A percentile compares a stretch with the other conserved stretches of the same genome.
Conservation (phyloP, 2,888 invertebrate species). For the Drosophila tripunctata region DNA sequence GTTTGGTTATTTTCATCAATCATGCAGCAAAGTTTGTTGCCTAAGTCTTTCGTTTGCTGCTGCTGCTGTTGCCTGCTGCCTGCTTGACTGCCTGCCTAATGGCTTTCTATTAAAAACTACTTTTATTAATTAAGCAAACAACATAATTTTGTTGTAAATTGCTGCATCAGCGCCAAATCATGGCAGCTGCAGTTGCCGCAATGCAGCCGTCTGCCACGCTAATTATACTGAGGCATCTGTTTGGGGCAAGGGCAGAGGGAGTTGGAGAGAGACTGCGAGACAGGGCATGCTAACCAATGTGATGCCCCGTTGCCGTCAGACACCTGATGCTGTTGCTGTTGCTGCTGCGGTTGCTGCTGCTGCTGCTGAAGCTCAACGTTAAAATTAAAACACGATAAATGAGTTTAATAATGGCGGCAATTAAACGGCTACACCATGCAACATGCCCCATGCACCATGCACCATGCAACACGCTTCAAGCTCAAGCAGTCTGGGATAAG, state of each 20-base stretch:
- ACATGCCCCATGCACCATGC: slow-evolving; percentile 26
- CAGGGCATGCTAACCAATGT: slow-evolving; percentile 41
- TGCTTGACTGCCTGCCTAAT: slow-evolving; percentile 44
- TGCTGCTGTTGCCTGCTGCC: too few relatives aligned
- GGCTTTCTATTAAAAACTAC: slow-evolving; percentile 75
- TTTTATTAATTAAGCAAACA: slow-evolving; percentile 79
- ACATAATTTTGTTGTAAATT: slow-evolving; percentile 76
- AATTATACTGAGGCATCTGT: slow-evolving; percentile 64
- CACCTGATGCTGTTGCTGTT: slow-evolving; percentile 43
- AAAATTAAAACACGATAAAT: slow-evolving; percentile 80
- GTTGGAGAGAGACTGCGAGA: background rate
- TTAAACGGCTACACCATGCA: slow-evolving; percentile 70
- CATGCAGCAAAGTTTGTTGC: slow-evolving; percentile 53
- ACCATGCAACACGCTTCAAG: slow-evolving; percentile 20
- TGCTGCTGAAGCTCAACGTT: slow-evolving; percentile 58
- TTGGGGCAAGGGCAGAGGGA: background rate
- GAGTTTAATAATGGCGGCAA: slow-evolving; percentile 81
- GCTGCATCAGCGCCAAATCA: slow-evolving; percentile 75
- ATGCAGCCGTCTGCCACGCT: slow-evolving; percentile 53
- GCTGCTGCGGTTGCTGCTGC: slow-evolving; percentile 13
- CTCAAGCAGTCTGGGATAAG: slow-evolving; percentile 23
- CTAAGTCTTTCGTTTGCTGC: slow-evolving; percentile 51
- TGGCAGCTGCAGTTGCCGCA: slow-evolving; percentile 66
- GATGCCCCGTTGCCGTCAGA: slow-evolving; percentile 40
- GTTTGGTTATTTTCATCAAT: slow-evolving; percentile 32